Conservation (phyloP, 2,113 vertebrate genomes). For the Ceuthmochares aereus region DNA sequence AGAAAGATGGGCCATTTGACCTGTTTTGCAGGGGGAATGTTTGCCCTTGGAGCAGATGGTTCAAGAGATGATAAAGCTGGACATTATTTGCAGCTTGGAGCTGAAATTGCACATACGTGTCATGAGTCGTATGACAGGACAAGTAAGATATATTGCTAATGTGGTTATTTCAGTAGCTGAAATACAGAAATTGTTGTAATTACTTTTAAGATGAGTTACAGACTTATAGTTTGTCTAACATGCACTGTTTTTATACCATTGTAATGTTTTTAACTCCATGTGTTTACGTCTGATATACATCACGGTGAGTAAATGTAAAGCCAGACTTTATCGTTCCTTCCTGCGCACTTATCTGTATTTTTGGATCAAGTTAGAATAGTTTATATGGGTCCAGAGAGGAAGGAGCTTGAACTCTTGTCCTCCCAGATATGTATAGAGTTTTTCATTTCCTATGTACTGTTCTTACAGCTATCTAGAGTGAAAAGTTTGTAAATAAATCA, state of each 20-base stretch:
- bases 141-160: constrained; percentile 76
- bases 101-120: constrained; percentile 97
- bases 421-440: not conserved
- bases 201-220: not conserved
- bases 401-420: not conserved
- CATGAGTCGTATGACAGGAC: constrained; percentile 97
- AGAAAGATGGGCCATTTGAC: constrained; percentile 98
- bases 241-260: not conserved
- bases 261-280: not conserved
- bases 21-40: constrained; percentile 98
- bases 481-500: not conserved
- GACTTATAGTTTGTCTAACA: not conserved
- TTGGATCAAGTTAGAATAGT: not conserved
- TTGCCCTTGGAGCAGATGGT: constrained; percentile 94
- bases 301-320: not conserved
- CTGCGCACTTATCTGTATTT: not conserved
- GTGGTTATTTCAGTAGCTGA: not conserved
- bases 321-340: not conserved
- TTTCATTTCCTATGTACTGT: not conserved
- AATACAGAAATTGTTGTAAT: not conserved
- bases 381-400: not conserved
- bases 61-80: constrained; percentile 94
- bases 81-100: constrained; percentile 96
- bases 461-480: not conserved
- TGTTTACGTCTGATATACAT: not conserved